Percentiles rank a stretch among this genome's conserved stretches.
phyloP scores from a whole-genome alignment of 2,113 vertebrate species.

The Oncorhynchus mykiss region DNA sequence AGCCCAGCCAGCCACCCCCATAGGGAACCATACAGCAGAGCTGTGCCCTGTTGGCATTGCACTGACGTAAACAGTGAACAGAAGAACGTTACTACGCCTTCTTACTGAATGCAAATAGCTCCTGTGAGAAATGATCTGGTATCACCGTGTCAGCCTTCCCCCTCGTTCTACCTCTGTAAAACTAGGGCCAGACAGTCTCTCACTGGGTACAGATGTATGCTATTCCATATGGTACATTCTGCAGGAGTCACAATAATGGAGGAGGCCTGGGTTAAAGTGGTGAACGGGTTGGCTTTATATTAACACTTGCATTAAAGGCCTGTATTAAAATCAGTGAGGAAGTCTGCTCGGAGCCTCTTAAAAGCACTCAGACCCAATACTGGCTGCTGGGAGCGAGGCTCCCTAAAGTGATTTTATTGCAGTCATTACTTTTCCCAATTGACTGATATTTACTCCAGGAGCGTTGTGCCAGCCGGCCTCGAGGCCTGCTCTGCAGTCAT shows the following conservation, averaged over 20 bases:
- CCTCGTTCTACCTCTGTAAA: neutral
- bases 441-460: slow-evolving; percentile 28
- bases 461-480: too few species aligned
- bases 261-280: slow-evolving; percentile 24
- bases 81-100: too few species aligned
- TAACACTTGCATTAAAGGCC: slow-evolving; percentile 35
- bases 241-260: neutral
- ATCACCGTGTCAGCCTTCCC: neutral
- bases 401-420: slow-evolving; percentile 5
- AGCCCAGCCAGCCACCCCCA: too few species aligned
- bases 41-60: too few species aligned
- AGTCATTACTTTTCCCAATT: slow-evolving; percentile 20
- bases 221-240: neutral
- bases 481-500: neutral
- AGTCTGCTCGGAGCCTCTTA: slow-evolving; percentile 26
- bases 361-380: slow-evolving; percentile 8
- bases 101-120: too few species aligned
- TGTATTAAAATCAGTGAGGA: slow-evolving; percentile 18
- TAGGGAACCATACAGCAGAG: too few species aligned
- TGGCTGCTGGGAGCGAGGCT: neutral
- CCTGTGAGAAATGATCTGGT: too few species aligned
- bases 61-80: too few species aligned
- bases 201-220: neutral
- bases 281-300: slow-evolving; percentile 25
- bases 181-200: neutral